phyloP scores from a whole-genome alignment of 2,113 vertebrate species.

The Daboia siamensis region DNA sequence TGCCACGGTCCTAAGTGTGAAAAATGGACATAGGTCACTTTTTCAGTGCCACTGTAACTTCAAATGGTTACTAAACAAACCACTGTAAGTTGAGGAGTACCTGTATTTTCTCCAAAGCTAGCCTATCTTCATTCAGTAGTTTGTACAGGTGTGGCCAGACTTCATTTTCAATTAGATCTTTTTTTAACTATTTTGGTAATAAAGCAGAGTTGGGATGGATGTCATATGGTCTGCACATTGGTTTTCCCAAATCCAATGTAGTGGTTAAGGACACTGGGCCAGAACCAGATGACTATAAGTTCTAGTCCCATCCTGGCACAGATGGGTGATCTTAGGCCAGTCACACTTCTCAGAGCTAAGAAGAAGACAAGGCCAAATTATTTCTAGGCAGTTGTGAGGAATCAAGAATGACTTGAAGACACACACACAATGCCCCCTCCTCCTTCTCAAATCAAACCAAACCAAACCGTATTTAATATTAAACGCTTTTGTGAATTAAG shows the following conservation, averaged over 20 bases:
- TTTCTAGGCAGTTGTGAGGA: neutral
- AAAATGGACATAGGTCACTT: neutral
- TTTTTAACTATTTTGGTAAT: neutral
- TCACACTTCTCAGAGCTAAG: neutral
- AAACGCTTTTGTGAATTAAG: neutral
- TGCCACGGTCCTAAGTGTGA: neutral
- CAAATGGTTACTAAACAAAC: neutral
- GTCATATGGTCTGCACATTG: neutral
- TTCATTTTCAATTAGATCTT: neutral
- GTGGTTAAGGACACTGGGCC: neutral
- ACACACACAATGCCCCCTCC: neutral
- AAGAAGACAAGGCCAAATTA: neutral
- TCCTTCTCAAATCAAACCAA: neutral
- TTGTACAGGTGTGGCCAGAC: neutral
- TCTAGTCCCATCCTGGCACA: neutral
- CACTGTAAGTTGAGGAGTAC: neutral
- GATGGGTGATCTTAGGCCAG: neutral
- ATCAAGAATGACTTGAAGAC: neutral
- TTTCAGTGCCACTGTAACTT: too few species aligned
- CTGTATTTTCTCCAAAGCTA: neutral
- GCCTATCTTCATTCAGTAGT: neutral
- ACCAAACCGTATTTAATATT: neutral
- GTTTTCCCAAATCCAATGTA: neutral
- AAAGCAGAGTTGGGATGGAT: neutral
- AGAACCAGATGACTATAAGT: neutral